These are phyloP conservation scores for Dysmachus trigonus DNA, from an alignment of 2,888 invertebrate genomes.

Conservation along the genomic window DNA sequence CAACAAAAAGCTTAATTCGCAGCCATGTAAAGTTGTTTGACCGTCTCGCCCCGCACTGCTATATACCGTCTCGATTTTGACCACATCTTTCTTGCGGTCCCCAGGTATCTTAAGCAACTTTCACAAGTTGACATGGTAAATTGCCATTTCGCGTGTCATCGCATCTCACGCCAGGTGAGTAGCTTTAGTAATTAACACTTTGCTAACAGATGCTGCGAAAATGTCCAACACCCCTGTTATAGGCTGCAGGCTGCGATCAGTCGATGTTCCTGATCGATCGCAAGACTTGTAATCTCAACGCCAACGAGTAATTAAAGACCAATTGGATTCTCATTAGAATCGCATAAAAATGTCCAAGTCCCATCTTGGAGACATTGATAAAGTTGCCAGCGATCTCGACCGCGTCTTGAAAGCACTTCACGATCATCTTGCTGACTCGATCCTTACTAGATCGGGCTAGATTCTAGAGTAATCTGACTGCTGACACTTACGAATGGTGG, in stretches of 20 bases:
- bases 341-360: background rate
- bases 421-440: background rate
- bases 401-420: background rate
- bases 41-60: background rate
- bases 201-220: background rate
- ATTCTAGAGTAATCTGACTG: background rate
- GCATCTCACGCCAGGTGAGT: background rate
- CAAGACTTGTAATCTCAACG: background rate
- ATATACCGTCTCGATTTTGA: background rate
- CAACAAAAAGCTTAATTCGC: background rate
- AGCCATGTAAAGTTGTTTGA: background rate
- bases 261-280: background rate
- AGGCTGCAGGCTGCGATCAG: background rate
- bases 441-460: background rate
- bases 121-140: background rate
- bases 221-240: background rate
- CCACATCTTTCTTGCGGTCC: background rate
- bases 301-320: constrained; percentile 2
- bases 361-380: background rate
- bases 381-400: background rate
- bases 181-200: background rate
- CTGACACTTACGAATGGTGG: background rate
- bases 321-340: constrained; percentile 25
- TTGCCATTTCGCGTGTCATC: background rate
- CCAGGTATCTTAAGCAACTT: background rate